These are phyloP conservation scores for Oxyura jamaicensis DNA, from an alignment of 2,113 vertebrate genomes.

Conservation along the genomic window DNA sequence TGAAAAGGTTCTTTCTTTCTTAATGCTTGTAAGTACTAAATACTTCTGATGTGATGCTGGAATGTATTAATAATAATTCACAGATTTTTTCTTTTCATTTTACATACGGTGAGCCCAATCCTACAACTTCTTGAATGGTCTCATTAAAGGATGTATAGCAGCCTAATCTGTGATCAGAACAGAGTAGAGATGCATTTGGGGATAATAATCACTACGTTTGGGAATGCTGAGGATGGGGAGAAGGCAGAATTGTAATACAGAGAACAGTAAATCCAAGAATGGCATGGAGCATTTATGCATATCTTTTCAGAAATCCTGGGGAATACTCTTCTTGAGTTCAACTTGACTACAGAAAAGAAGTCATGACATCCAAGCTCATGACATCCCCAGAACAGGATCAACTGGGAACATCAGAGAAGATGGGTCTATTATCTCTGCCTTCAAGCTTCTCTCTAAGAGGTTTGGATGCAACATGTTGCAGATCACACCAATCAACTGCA, in stretches of 20 bases:
- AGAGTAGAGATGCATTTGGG: not conserved
- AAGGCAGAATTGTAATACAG: not conserved
- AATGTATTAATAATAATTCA: not conserved
- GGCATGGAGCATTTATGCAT: not conserved
- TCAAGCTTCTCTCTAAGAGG: not conserved
- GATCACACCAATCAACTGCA: not conserved
- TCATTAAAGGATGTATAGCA: not conserved
- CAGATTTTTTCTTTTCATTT: not conserved
- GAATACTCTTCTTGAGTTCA: not conserved
- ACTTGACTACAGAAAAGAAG: not conserved
- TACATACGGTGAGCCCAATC: not conserved
- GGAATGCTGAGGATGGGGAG: not conserved
- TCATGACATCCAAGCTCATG: not conserved
- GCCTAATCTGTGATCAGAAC: not conserved
- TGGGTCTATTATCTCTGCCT: not conserved
- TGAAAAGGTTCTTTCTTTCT: not conserved
- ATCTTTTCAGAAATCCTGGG: not conserved
- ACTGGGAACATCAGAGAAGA: not conserved
- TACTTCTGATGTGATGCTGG: not conserved
- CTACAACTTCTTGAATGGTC: not conserved
- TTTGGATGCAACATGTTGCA: not conserved
- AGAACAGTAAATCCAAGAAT: not conserved
- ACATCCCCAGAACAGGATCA: not conserved
- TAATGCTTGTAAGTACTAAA: not conserved
- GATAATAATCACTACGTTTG: not conserved